Evolutionary conservation across 2,888 invertebrate genomes (phyloP), one percentile per base, ranked within the genome.

Genomic region (Agelastica alni): DNA sequence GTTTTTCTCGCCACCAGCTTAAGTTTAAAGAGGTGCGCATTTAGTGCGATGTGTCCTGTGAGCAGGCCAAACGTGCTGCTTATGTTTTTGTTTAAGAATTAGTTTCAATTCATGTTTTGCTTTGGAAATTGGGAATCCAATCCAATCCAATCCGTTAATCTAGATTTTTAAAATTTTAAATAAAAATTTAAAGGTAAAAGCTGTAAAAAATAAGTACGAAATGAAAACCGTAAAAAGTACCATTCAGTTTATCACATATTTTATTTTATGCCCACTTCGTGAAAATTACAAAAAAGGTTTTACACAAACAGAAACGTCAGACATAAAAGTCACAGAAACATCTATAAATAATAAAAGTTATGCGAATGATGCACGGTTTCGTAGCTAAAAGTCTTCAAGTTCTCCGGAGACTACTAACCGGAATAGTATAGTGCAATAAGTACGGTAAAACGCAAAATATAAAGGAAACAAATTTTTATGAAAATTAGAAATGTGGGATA

Each of bases 251-350:
- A 34, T 16, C 34, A 34, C 16, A 14, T 16, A 34, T 14, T 34
- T 34, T 9, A 34, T 9, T 34, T 34, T 34, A 34, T 16, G 34
- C 16, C 16, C 34, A 34, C 34, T 34, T n/a, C 10, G 16, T 3
- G 16, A 16, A 16, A 34, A 34, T 34, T 34, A 34, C 34, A 34
- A 34, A 34, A 32, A 32, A 16, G 16, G 16, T 16, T 34, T 34
- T 16, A 34, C 9, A 34, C 34, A 34, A 34, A 34, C 34, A 34
- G 34, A 34, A 34, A 34, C 34, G 16, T 34, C 16, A 16, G 7
- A 34, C 34, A 34, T 34, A 34, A 34, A 34, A 34, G 34, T 34
- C 34, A 9, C 34, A 34, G 16, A 34, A 34, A 34, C 34, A 16
- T 16, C 34, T 34, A 34, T 34, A 34, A 34, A 34, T 34, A 34